These are phyloP conservation scores for Tuta absoluta DNA, from an alignment of 2,888 invertebrate genomes.

Conservation along the genomic window DNA sequence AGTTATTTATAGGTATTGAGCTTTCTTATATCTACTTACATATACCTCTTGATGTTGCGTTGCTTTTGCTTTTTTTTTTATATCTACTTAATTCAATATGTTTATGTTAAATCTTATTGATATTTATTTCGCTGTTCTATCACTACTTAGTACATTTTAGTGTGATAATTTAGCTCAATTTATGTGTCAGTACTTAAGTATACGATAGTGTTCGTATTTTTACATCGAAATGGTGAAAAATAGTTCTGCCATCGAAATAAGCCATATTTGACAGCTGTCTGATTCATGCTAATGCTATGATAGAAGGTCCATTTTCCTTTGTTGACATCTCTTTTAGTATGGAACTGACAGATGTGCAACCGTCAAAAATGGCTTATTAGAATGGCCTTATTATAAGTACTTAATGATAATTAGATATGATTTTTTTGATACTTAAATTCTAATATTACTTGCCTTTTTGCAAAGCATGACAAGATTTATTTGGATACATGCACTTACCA, in stretches of 20 bases:
- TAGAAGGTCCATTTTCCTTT: too few relatives aligned
- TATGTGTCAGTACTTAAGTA: slow-evolving; percentile 61
- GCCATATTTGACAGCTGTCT: too few relatives aligned
- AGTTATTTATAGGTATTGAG: slow-evolving; percentile 46
- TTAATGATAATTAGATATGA: slow-evolving; percentile 30
- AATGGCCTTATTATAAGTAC: too few relatives aligned
- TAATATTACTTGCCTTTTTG: slow-evolving; percentile 13
- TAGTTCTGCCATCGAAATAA: too few relatives aligned
- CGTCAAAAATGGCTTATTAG: too few relatives aligned
- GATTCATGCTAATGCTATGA: too few relatives aligned
- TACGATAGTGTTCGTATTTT: slow-evolving; percentile 55
- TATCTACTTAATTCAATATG: slow-evolving; percentile 41
- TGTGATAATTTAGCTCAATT: slow-evolving; percentile 73
- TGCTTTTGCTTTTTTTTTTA: slow-evolving; percentile 59
- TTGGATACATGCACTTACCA: not conserved
- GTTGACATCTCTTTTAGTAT: too few relatives aligned
- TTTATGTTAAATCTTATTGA: slow-evolving; percentile 38
- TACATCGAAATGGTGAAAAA: slow-evolving; percentile 46
- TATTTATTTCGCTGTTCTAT: slow-evolving; percentile 53
- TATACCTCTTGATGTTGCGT: slow-evolving; percentile 42
- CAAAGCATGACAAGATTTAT: slow-evolving; percentile 8
- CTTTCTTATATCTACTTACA: slow-evolving; percentile 38
- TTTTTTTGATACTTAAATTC: slow-evolving; percentile 22
- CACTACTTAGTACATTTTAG: slow-evolving; percentile 64
- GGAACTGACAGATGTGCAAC: too few relatives aligned